Base-by-base conservation (phyloP, 2,113 vertebrate genomes). In the Ophiodon elongatus region DNA sequence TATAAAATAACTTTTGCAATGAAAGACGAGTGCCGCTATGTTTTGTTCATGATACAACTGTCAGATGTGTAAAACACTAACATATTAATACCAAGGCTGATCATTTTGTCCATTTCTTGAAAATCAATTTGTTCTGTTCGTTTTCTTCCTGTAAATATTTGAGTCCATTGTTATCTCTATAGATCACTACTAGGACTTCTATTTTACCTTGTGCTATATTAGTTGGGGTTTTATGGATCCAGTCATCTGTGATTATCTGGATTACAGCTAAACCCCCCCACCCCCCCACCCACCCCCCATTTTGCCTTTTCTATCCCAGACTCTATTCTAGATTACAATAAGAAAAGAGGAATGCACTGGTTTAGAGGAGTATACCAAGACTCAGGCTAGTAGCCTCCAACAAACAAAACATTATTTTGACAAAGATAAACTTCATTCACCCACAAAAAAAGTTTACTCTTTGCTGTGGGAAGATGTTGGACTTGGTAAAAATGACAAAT, bases 1-100 rank as follows among this genome's bases (percentile, higher is more conserved):
- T 80, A 52, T 64, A 64, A 85, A 85, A 87, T 67, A 66, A 37
- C 10, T 60, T 78, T 82, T 64, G 33, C 75, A 87, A 82, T 73
- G 29, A 88, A 80, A 80, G 43, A 87, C 15, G n/a, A 84, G 73
- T 67, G 85, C 52, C 73, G 84, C 45, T 66, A 13, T 79, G 59
- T 87, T 85, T 83, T 87, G 27, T 71, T 74, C 68, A 35, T 62
- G n/a, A 72, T 39, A 60, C 25, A 71, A 25, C 29, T 47, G 54
- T 10, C 27, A 69, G 2, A 76, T 64, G 47, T 8, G 33, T 72
- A 31, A 65, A 83, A 72, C 17, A 70, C 19, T 8, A 56, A 31
- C 25, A 1, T 39, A 8, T 29, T 47, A 33, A 43, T 23, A 69
- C 45, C 2, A n/a, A 25, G 8, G 45, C 23, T 52, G 6, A 81